Conservation (phyloP, 2,888 invertebrate genomes). For the Teleiodes luculella region DNA sequence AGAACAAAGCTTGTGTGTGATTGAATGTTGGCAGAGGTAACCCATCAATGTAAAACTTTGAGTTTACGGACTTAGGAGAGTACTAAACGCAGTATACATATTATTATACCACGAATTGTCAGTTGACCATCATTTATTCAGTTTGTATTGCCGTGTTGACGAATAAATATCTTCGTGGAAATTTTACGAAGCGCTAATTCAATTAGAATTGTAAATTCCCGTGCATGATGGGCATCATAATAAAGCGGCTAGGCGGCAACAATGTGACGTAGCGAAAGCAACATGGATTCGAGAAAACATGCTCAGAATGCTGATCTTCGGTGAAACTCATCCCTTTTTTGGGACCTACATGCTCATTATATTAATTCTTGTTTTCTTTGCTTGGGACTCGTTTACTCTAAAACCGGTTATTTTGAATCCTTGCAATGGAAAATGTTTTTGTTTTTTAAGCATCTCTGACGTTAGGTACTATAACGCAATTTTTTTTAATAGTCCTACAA, state of each 20-base stretch:
- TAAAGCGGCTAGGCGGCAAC: slow-evolving; percentile 14
- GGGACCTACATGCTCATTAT: neutral
- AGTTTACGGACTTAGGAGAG: no score
- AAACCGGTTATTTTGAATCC: neutral
- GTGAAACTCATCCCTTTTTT: neutral
- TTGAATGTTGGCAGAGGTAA: no score
- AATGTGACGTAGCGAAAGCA: slow-evolving; percentile 27
- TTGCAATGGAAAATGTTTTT: no score
- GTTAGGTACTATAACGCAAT: no score
- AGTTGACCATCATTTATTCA: no score
- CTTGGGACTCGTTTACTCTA: neutral
- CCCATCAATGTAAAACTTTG: no score
- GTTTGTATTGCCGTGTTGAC: neutral
- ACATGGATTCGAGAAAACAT: slow-evolving; percentile 29
- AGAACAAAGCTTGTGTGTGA: no score
- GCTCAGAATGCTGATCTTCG: slow-evolving; percentile 20
- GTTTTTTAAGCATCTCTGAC: no score
- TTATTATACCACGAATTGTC: no score
- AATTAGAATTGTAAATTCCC: slow-evolving; percentile 9
- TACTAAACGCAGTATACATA: no score
- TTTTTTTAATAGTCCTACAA: no score
- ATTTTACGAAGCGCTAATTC: neutral
- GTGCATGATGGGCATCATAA: slow-evolving; percentile 19
- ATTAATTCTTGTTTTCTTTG: neutral
- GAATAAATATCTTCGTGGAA: neutral